Evolutionary conservation across 2,797 vertebrate genomes (phyloP), one percentile per base, ranked within the genome.

Genomic region (Myotis daubentonii): DNA sequence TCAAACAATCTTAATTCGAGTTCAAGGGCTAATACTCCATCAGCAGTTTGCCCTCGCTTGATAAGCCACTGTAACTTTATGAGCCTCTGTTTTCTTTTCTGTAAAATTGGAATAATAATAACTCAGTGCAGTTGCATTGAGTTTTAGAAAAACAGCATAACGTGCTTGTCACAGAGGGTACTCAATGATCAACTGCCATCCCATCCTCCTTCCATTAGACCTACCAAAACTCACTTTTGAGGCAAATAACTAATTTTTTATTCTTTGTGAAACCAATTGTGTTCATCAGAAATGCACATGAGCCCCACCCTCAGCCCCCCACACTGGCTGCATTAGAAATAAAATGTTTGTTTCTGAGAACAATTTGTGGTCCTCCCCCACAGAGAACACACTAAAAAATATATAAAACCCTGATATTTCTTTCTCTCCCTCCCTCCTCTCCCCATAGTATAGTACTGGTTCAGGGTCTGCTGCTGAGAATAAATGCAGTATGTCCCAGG

Each of bases 281-380:
- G 65, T 93, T 96, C 70, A 80, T 97, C 89, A 95, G 79, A 93
- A 95, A 93, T 41, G 19, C 70, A 82, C 47, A 62, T n/a, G 49
- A 74, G 12, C 65, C 60, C n/a, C 25, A 57, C 57, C 60, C 51
- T 75, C 84, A 13, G 20, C 9, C 55, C 72, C 71, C 13, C 33
- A 12, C 49, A 51, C 30, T 47, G 55, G 65, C 68, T 90, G 38
- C 51, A 81, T 92, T 80, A 93, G 82, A 95, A 95, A 97, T 65
- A 94, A 95, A 97, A 91, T 66, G 70, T 93, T 90, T 96, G 86
- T 92, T 87, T 86, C 96, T 49, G 19, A 96, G 95, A 97, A 95
- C 95, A 97, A 94, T 88, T 51, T 93, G 85, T 90, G 68, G 57
- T 95, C 87, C 95, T 95, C 95, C 84, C 81, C 95, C 84, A 93